Evolutionary conservation across 2,113 vertebrate genomes (phyloP), one percentile per base, ranked within the genome.

Genomic region (Poeciliopsis retropinna): DNA sequence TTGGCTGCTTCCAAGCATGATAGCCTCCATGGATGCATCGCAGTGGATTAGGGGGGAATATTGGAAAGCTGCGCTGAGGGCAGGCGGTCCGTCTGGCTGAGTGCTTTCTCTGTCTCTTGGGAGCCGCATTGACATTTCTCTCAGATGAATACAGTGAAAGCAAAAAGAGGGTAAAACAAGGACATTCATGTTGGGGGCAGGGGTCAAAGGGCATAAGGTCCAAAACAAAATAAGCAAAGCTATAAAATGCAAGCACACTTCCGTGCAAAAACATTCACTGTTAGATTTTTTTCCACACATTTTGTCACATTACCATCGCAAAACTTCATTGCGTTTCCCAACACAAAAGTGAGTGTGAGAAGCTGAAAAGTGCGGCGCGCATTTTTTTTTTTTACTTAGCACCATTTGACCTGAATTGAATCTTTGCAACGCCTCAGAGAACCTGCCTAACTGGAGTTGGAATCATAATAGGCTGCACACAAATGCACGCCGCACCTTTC

Each of bases 21-120:
- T 80, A 76, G 66, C 27, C 57, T 66, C 60, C 78, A 80, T 77
- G 86, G 72, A 88, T 73, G 65, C 73, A 84, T 67, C 72, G 72
- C 0, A 8, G 60, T 76, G 89, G 87, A 88, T 91, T 91, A 81
- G 85, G 88, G 90, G 10, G 10, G 81, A 90, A 82, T 84, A 83
- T 78, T 78, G 70, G 73, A 85, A 80, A 81, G 75, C 67, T 75
- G 75, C 60, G 75, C 72, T 68, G 41, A 64, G 83, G 72, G 47
- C 76, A 77, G 76, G 72, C 76, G 19, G 74, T 64, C 63, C 67
- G 81, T 78, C 79, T 81, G 78, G 22, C 44, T 54, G 51, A 37
- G 32, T 67, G 62, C 72, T 72, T 83, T 32, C 41, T 72, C 72
- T 60, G 27, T 51, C 2, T 57, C 69, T 66, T 61, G 69, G 66